Percentiles rank a stretch among this genome's conserved stretches.
Evolutionary conservation across 2,888 invertebrate genomes (phyloP).

Genomic region (Cosmopolites sordidus): DNA sequence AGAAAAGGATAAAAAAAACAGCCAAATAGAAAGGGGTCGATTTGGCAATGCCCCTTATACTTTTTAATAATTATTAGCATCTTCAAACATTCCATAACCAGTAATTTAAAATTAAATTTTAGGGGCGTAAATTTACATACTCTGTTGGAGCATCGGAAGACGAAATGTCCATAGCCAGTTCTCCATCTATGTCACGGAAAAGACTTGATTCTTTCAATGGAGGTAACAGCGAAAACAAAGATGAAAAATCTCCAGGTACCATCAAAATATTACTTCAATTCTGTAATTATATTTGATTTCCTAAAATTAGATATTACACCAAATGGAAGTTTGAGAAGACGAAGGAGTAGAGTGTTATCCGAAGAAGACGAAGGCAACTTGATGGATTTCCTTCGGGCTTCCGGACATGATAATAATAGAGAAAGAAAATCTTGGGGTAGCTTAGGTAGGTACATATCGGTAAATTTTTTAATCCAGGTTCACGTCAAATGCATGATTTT

Average conservation of each 20-base stretch:
- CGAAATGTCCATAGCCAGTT: slow-evolving; percentile 57
- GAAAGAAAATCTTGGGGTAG: slow-evolving; percentile 83
- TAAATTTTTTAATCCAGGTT: too few relatives aligned
- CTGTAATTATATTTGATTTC: too few relatives aligned
- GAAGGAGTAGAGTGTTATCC: slow-evolving; percentile 75
- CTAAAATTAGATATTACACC: slow-evolving; percentile 70
- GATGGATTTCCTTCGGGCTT: slow-evolving; percentile 79
- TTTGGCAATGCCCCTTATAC: too few relatives aligned
- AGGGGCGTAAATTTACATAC: neutral
- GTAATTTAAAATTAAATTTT: too few relatives aligned
- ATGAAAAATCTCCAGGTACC: slow-evolving; percentile 57
- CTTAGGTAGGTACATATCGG: slow-evolving; percentile 56
- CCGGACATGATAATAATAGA: slow-evolving; percentile 68
- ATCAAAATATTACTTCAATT: neutral
- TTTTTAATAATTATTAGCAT: too few relatives aligned
- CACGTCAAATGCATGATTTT: too few relatives aligned
- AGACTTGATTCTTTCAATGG: slow-evolving; percentile 65
- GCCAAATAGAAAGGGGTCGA: too few relatives aligned
- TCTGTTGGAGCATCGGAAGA: slow-evolving; percentile 55
- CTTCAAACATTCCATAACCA: too few relatives aligned
- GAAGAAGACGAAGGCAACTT: slow-evolving; percentile 80
- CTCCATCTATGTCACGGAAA: slow-evolving; percentile 63
- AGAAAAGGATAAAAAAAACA: too few relatives aligned
- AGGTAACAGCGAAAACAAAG: slow-evolving; percentile 40
- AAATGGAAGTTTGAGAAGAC: slow-evolving; percentile 77